A percentile compares a stretch with the other conserved stretches of the same genome.
Conservation (phyloP, 2,113 vertebrate species). For the Taxidea taxus region DNA sequence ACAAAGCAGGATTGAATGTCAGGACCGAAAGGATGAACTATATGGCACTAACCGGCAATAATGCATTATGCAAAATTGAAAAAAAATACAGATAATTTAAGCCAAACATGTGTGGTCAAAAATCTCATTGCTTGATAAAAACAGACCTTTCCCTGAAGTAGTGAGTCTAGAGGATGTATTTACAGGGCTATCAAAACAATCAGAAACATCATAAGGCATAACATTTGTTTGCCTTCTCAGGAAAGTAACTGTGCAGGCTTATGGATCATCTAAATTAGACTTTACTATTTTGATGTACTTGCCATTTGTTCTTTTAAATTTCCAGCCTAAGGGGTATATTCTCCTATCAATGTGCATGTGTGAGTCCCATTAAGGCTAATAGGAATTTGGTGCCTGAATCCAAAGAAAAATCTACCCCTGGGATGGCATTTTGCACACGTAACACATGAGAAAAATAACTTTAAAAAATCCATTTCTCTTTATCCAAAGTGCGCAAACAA, state of each 20-base stretch:
- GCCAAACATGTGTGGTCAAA: slow-evolving; percentile 20
- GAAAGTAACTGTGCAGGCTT: slow-evolving; percentile 57
- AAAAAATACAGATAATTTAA: background rate
- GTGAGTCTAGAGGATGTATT: slow-evolving; percentile 64
- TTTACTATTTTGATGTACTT: slow-evolving; percentile 70
- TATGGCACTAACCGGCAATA: background rate
- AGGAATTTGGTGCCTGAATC: slow-evolving; percentile 74
- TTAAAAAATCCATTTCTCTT: slow-evolving; percentile 39
- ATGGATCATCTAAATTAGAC: slow-evolving; percentile 69
- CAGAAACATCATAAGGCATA: slow-evolving; percentile 67
- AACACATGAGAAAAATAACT: slow-evolving; percentile 62
- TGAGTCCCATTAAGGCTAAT: slow-evolving; percentile 76
- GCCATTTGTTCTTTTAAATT: slow-evolving; percentile 72
- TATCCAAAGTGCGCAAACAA: slow-evolving; percentile 23
- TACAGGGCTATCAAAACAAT: slow-evolving; percentile 67
- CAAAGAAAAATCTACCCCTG: slow-evolving; percentile 75
- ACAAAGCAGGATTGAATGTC: background rate
- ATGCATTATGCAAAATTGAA: slow-evolving; percentile 12
- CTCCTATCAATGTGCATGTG: slow-evolving; percentile 60
- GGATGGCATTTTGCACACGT: slow-evolving; percentile 67
- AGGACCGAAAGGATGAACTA: background rate
- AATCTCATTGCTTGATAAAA: slow-evolving; percentile 37
- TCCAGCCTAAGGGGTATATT: slow-evolving; percentile 66
- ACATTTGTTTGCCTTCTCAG: slow-evolving; percentile 70
- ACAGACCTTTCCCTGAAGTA: slow-evolving; percentile 48